Percentiles rank a stretch among this genome's conserved stretches.
These are phyloP conservation scores for Eulacestoma nigropectus DNA, from an alignment of 2,113 vertebrate species.

Conservation along the genomic window DNA sequence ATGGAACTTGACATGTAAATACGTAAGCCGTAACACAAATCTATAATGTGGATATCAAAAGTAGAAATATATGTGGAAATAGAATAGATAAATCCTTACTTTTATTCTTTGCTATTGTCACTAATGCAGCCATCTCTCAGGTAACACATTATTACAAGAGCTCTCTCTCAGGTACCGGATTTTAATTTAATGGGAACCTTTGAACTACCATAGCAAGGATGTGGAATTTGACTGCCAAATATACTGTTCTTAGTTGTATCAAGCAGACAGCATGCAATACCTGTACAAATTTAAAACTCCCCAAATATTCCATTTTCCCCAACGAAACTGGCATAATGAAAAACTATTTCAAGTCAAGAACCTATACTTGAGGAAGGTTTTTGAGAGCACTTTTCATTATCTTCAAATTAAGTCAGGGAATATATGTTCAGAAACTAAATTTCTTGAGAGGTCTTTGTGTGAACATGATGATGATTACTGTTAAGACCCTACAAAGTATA, in stretches of 20 bases:
- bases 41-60: neutral
- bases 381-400: neutral
- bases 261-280: neutral
- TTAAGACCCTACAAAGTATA: neutral
- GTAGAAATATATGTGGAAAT: neutral
- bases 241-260: neutral
- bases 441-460: neutral
- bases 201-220: neutral
- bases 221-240: neutral
- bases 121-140: neutral
- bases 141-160: neutral
- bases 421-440: neutral
- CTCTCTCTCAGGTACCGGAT: neutral
- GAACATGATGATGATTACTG: neutral
- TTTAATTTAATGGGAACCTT: neutral
- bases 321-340: neutral
- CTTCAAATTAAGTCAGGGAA: neutral
- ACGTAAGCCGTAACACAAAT: neutral
- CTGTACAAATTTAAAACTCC: neutral
- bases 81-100: neutral
- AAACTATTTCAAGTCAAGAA: constrained; percentile 2
- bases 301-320: neutral
- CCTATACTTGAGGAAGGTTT: neutral
- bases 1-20: neutral
- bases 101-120: neutral